Evolutionary conservation across 2,888 invertebrate species (phyloP), one percentile per base, ranked within the genome.

Genomic region (Portevinia maculata): DNA sequence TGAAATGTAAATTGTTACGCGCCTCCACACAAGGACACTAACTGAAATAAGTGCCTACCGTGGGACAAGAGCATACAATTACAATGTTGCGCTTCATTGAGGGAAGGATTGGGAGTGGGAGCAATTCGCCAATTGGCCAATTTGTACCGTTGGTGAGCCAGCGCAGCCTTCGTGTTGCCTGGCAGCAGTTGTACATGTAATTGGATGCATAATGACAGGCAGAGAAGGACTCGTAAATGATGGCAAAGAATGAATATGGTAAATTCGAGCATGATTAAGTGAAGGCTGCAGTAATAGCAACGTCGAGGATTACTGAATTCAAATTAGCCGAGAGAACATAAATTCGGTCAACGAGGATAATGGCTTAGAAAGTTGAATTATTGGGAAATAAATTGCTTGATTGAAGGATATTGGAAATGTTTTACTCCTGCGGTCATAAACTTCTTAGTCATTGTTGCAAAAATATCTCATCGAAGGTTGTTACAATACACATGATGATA

Each of bases 191-290:
- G 79, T 39, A 62, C 83, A 73, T 73, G 83, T 78, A 83, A 83
- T 83, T 83, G 78, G 83, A 67, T 69, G 73, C 67, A 67, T 78
- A 83, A 78, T 83, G 78, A 83, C 83, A 83, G 67, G 32, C 65
- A 55, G 53, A 64, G 9, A 46, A 60, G 50, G n/a, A 41, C 50
- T 53, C 50, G 53, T 75, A 75, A 79, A 75, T 62, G 79, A 79
- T 64, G 62, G 37, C 44, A 17, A 44, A 44, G 44, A 17, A 44
- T 44, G 69, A 74, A 55, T 55, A 41, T 41, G 30, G 15, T 41
- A 69, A 75, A 75, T 69, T 78, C 55, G 19, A 17, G 60, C 13
- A 62, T 62, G 44, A 67, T 71, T 83, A 73, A 78, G 41, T 74
- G 64, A 39, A 13, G 39, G 32, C 48, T 32, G 28, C 30, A 52